phyloP scores from a whole-genome alignment of 2,888 invertebrate genomes.

The Entomobrya multifasciata region DNA sequence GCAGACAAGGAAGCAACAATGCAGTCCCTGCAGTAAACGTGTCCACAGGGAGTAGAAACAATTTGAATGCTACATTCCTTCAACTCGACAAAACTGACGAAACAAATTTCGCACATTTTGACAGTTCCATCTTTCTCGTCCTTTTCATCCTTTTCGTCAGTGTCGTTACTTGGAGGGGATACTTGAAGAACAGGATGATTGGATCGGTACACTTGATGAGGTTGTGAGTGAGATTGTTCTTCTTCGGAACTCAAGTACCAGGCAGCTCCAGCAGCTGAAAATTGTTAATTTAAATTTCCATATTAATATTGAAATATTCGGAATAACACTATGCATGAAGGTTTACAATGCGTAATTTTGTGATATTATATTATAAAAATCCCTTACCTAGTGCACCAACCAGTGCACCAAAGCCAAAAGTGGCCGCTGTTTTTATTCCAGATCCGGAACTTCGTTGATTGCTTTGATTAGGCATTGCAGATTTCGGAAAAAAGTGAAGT shows the following conservation, averaged over 20 bases:
- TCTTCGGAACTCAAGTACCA: conserved; percentile 54
- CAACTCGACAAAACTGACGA: conserved; percentile 56
- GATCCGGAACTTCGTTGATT: conserved; percentile 50
- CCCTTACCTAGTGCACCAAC: conserved; percentile 61
- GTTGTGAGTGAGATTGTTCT: neutral
- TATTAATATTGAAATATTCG: too few species aligned
- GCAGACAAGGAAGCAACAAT: conserved; percentile 43
- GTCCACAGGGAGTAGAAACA: conserved; percentile 68
- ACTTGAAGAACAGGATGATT: conserved; percentile 32
- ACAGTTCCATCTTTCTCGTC: conserved; percentile 66
- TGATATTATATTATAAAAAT: too few species aligned
- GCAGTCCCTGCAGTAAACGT: conserved; percentile 61
- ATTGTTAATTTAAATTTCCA: too few species aligned
- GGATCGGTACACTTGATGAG: conserved; percentile 12
- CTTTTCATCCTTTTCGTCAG: conserved; percentile 23
- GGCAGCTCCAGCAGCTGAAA: conserved; percentile 53
- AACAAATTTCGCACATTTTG: conserved; percentile 65
- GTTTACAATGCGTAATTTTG: too few species aligned
- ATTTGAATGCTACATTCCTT: conserved; percentile 57
- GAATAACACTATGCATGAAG: too few species aligned
- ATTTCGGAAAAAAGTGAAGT: too few species aligned
- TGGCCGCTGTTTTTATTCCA: conserved; percentile 51
- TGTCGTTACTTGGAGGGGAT: neutral
- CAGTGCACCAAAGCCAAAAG: conserved; percentile 56
- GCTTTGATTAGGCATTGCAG: conserved; percentile 46